phyloP scores from a whole-genome alignment of 2,113 vertebrate genomes.

The Melanocharis versteri region DNA sequence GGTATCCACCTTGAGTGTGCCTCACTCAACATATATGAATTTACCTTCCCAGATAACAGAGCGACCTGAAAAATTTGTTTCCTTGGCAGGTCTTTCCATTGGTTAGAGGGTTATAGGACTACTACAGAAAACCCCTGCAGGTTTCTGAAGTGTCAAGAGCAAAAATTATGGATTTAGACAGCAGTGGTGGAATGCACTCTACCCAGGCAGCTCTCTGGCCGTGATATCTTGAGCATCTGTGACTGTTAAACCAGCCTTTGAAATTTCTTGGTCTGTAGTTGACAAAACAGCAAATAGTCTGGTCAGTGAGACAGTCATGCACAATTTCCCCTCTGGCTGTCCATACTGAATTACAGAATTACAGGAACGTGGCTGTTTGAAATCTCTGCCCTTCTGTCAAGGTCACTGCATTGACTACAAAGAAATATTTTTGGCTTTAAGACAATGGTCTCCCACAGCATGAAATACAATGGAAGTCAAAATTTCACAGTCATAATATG shows the following conservation, averaged over 20 bases:
- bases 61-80: not conserved
- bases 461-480: not conserved
- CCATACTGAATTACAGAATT: not conserved
- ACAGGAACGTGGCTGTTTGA: accelerated
- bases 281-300: not conserved
- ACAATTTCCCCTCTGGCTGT: not conserved
- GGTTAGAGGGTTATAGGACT: not conserved
- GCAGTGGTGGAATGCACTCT: not conserved
- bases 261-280: not conserved
- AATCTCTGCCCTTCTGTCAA: not conserved
- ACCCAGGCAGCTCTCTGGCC: not conserved
- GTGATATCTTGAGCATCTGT: not conserved
- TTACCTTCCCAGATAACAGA: not conserved
- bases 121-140: not conserved
- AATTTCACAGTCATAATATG: not conserved
- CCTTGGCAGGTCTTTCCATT: not conserved
- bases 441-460: not conserved
- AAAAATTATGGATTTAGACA: not conserved
- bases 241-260: not conserved
- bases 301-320: not conserved
- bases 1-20: not conserved
- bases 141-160: not conserved
- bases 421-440: not conserved
- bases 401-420: not conserved
- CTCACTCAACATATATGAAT: not conserved